Evolutionary conservation across 2,113 vertebrate species (phyloP).

Genomic region (Chlamydotis undulata): DNA sequence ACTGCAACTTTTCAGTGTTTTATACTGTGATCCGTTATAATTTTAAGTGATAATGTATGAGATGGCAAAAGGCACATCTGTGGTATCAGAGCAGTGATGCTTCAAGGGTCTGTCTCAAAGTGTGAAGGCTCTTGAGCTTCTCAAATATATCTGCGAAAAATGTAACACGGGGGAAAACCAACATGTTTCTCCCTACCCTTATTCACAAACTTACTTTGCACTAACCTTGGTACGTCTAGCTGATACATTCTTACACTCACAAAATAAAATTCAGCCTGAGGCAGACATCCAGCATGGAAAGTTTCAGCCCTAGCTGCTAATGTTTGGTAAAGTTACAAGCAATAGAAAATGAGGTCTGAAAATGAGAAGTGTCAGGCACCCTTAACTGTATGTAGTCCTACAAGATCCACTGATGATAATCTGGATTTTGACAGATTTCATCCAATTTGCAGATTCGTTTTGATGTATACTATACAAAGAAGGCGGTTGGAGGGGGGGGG

Average conservation of each 20-base stretch:
- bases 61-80: slow-evolving; percentile 68
- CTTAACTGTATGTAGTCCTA: slow-evolving; percentile 34
- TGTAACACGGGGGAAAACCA: slow-evolving; percentile 47
- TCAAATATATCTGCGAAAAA: slow-evolving; percentile 61
- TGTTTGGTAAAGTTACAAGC: slow-evolving; percentile 58
- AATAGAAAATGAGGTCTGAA: slow-evolving; percentile 46
- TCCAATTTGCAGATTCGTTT: slow-evolving; percentile 35
- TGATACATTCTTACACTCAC: slow-evolving; percentile 36
- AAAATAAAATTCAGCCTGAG: slow-evolving; percentile 65
- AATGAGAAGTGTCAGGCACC: slow-evolving; percentile 50
- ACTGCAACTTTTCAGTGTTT: slow-evolving; percentile 57
- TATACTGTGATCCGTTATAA: slow-evolving; percentile 53
- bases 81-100: slow-evolving; percentile 65
- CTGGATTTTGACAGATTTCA: slow-evolving; percentile 46
- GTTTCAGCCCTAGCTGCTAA: slow-evolving; percentile 59
- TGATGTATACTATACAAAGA: background rate
- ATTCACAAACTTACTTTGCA: slow-evolving; percentile 58
- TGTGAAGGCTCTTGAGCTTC: slow-evolving; percentile 69
- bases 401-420: background rate
- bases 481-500: too few relatives aligned
- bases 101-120: slow-evolving; percentile 66
- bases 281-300: slow-evolving; percentile 62
- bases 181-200: slow-evolving; percentile 59
- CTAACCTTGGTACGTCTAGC: slow-evolving; percentile 13
- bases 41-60: slow-evolving; percentile 70